Evolutionary conservation across 2,888 invertebrate genomes (phyloP).

Genomic region (Lithodes maja): DNA sequence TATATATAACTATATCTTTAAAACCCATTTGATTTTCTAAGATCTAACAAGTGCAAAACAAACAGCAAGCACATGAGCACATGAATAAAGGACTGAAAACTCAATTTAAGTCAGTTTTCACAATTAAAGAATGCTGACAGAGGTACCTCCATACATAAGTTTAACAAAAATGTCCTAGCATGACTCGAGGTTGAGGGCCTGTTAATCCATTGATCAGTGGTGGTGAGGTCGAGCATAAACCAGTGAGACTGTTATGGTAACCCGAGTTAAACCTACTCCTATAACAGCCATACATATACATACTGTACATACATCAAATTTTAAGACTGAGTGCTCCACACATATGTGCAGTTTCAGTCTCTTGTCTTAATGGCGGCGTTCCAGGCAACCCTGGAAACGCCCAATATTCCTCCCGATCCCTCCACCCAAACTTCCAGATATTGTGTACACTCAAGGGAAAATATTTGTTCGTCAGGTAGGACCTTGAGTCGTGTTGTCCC

Average conservation of each 20-base stretch:
- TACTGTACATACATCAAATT: too few species aligned
- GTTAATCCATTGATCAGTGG: neutral
- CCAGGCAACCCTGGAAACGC: too few species aligned
- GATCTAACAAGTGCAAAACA: neutral
- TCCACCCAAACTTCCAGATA: neutral
- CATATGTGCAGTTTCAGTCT: too few species aligned
- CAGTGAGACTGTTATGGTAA: neutral
- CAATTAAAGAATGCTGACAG: neutral
- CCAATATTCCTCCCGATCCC: conserved; percentile 1
- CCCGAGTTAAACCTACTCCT: too few species aligned
- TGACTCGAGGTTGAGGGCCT: neutral
- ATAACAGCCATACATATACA: too few species aligned
- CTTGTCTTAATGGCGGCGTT: too few species aligned
- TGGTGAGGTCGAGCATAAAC: neutral
- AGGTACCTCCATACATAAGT: neutral
- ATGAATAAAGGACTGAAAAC: neutral
- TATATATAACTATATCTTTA: too few species aligned
- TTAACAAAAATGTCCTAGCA: neutral
- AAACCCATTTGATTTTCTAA: too few species aligned
- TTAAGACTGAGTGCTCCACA: too few species aligned
- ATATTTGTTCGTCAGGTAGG: too few species aligned
- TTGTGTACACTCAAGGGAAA: too few species aligned
- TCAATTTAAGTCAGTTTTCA: neutral
- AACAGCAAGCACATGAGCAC: neutral
- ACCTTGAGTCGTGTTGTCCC: too few species aligned